Conservation (phyloP, 2,888 invertebrate species). For the Drosophila aldrichi region DNA sequence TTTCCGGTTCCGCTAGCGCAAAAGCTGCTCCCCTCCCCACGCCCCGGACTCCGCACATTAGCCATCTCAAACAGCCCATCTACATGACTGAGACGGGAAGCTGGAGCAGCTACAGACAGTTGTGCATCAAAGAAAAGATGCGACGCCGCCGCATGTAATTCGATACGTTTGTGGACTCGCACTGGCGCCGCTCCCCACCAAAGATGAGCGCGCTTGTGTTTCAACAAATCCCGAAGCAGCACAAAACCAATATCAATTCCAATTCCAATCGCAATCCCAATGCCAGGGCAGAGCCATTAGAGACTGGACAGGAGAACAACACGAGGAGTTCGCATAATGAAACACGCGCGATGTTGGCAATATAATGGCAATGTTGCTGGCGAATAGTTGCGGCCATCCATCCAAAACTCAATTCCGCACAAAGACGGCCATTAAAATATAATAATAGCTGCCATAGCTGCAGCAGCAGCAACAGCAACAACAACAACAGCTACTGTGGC, state of each 20-base stretch:
- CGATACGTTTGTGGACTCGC: constrained; percentile 62
- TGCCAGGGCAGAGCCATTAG: constrained; percentile 59
- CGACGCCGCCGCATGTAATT: constrained; percentile 62
- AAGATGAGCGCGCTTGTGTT: constrained; percentile 64
- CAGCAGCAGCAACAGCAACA: constrained; percentile 15
- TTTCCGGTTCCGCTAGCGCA: constrained; percentile 72
- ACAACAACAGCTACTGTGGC: constrained; percentile 57
- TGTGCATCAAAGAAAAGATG: constrained; percentile 61
- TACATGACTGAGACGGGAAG: background rate
- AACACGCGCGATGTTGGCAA: constrained; percentile 68
- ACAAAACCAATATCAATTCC: constrained; percentile 33
- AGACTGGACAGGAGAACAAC: constrained; percentile 41
- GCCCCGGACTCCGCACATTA: constrained; percentile 25
- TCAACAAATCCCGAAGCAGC: constrained; percentile 35
- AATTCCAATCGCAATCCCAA: constrained; percentile 25
- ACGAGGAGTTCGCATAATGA: constrained; percentile 65
- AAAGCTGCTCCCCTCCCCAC: background rate
- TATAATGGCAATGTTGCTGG: constrained; percentile 65
- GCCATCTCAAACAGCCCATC: constrained; percentile 34
- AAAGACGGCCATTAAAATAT: constrained; percentile 79
- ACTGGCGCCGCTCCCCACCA: constrained; percentile 65
- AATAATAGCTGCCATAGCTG: constrained; percentile 62
- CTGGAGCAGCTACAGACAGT: background rate
- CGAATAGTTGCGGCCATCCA: constrained; percentile 59
- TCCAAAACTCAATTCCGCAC: constrained; percentile 62